Evolutionary conservation across 2,888 invertebrate species (phyloP).

Genomic region (Linnaemya tessellans): DNA sequence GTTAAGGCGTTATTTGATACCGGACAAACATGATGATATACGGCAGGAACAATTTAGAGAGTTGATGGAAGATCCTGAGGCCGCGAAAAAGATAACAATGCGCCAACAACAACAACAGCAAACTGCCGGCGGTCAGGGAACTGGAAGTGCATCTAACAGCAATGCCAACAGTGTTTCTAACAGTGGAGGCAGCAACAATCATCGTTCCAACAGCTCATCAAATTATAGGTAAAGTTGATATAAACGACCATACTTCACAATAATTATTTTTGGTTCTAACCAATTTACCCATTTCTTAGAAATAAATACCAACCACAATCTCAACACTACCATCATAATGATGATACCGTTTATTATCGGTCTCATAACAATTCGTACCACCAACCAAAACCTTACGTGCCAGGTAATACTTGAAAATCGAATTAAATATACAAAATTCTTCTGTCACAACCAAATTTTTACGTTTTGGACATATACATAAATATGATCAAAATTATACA

Average conservation of each 20-base stretch:
- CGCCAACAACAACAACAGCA: constrained; percentile 78
- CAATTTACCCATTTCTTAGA: constrained; percentile 67
- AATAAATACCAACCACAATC: constrained; percentile 81
- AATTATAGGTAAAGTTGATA: constrained; percentile 49
- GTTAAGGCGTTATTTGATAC: constrained; percentile 87
- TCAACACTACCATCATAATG: constrained; percentile 81
- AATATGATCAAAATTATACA: too few relatives aligned
- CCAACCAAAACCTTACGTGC: constrained; percentile 81
- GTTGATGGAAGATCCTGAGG: constrained; percentile 84
- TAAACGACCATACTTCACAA: not conserved
- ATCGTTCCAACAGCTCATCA: constrained; percentile 61
- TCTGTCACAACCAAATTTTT: too few relatives aligned
- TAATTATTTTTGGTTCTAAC: constrained; percentile 6
- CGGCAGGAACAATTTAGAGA: constrained; percentile 93
- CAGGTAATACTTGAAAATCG: constrained; percentile 75
- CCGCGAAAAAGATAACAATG: constrained; percentile 81
- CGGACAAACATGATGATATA: constrained; percentile 90
- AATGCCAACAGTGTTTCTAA: constrained; percentile 75
- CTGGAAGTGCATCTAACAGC: constrained; percentile 67
- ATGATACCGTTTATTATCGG: constrained; percentile 81
- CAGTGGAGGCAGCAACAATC: constrained; percentile 53
- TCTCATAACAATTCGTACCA: constrained; percentile 80
- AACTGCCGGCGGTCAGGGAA: constrained; percentile 58
- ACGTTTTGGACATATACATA: too few relatives aligned
- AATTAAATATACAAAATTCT: not conserved